Percentiles rank a stretch among this genome's conserved stretches.
Evolutionary conservation across 1,140 invertebrate genomes (phyloP).

Genomic region (Drosophila lowei): DNA sequence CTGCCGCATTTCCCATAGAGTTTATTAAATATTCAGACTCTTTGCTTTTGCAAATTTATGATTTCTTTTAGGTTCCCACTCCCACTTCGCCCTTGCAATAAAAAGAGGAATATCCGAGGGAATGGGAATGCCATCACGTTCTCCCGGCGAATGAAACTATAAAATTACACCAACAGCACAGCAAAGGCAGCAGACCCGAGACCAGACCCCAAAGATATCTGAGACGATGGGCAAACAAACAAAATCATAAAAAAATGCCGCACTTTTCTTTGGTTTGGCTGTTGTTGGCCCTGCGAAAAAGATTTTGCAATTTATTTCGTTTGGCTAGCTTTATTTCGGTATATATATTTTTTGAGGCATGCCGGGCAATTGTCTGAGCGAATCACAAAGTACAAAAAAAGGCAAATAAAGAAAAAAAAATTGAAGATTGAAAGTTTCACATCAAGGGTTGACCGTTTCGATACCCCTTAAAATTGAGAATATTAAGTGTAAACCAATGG

Average conservation of each 20-base stretch:
- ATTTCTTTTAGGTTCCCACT: slow-evolving; percentile 43
- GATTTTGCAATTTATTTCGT: slow-evolving; percentile 79
- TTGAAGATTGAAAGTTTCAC: too few species aligned
- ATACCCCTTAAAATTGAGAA: too few species aligned
- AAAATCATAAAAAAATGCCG: slow-evolving; percentile 69
- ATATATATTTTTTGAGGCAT: slow-evolving; percentile 56
- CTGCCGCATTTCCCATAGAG: slow-evolving; percentile 43
- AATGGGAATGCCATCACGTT: slow-evolving; percentile 65
- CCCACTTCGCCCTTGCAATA: slow-evolving; percentile 30
- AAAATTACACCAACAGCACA: slow-evolving; percentile 48
- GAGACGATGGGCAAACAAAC: slow-evolving; percentile 48
- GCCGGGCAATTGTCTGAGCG: slow-evolving; percentile 65
- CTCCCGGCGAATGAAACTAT: slow-evolving; percentile 54
- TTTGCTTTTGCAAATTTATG: slow-evolving; percentile 47
- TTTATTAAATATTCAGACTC: slow-evolving; percentile 67
- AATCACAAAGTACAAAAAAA: slow-evolving; percentile 38
- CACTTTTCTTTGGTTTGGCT: slow-evolving; percentile 52
- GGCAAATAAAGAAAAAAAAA: background rate
- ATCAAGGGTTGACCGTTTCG: too few species aligned
- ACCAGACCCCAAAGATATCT: slow-evolving; percentile 11
- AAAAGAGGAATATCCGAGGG: slow-evolving; percentile 30
- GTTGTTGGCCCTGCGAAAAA: slow-evolving; percentile 53
- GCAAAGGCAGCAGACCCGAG: background rate
- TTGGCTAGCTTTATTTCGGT: slow-evolving; percentile 9
- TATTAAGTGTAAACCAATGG: too few species aligned